Conservation (phyloP, 1,140 invertebrate genomes). For the Ceratoteleas bidentatus region DNA sequence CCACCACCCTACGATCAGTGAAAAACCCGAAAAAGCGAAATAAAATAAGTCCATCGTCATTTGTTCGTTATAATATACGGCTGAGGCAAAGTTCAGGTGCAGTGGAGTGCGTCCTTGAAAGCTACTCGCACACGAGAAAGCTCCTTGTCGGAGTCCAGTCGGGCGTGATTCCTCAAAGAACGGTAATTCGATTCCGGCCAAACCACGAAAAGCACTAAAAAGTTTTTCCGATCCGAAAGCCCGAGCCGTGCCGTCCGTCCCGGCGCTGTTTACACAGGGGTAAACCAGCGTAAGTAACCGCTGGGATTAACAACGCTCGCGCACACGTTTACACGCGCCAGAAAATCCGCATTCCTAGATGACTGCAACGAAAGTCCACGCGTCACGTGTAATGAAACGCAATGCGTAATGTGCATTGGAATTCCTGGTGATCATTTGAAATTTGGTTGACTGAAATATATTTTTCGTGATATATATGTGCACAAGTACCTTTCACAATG, state of each 20-base stretch:
- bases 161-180: constrained; percentile 66
- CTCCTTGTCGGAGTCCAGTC: constrained; percentile 58
- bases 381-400: not conserved
- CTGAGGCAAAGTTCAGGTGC: constrained; percentile 50
- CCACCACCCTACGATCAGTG: not conserved
- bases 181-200: constrained; percentile 66
- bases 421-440: too few species aligned
- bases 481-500: too few species aligned
- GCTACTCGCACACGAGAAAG: constrained; percentile 49
- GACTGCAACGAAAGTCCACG: not conserved
- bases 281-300: constrained; percentile 69
- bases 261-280: constrained; percentile 64
- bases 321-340: constrained; percentile 60
- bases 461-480: too few species aligned
- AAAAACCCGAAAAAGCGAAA: constrained; percentile 13
- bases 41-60: constrained; percentile 53
- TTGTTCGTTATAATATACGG: constrained; percentile 60
- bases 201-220: constrained; percentile 67
- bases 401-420: too few species aligned
- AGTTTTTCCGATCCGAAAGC: constrained; percentile 69
- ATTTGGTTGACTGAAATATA: too few species aligned
- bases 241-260: constrained; percentile 24
- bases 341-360: constrained; percentile 25
- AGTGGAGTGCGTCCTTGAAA: constrained; percentile 55
- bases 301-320: constrained; percentile 68